Evolutionary conservation across 2,113 vertebrate genomes (phyloP).

Genomic region (Casuarius casuarius): DNA sequence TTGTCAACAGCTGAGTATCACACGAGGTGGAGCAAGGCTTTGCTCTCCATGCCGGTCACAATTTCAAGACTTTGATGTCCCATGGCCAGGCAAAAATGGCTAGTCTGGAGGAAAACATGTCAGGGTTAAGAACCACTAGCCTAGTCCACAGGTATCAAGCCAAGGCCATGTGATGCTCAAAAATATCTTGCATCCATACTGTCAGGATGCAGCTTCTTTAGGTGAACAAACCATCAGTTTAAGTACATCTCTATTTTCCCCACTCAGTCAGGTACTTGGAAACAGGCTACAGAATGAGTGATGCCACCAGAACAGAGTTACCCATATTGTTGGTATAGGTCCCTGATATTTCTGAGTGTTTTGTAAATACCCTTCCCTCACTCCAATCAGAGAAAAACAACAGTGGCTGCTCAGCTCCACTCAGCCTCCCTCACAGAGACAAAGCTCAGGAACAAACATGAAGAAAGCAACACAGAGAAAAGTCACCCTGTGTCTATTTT

Average conservation of each 20-base stretch:
- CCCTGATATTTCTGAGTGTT: background rate
- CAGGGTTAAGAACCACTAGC: background rate
- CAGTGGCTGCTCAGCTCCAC: background rate
- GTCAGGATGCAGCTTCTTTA: background rate
- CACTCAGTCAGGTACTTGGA: background rate
- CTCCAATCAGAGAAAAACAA: background rate
- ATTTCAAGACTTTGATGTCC: background rate
- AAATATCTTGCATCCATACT: background rate
- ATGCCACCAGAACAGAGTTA: background rate
- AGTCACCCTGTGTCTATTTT: background rate
- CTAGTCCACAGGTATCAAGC: background rate
- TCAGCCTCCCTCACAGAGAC: background rate
- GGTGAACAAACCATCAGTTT: background rate
- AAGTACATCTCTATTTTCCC: background rate
- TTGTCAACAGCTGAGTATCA: background rate
- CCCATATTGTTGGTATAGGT: background rate
- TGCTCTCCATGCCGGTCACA: background rate
- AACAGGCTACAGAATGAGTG: background rate
- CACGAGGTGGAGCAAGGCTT: background rate
- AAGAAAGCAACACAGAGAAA: background rate
- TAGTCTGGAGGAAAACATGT: background rate
- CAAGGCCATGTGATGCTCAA: background rate
- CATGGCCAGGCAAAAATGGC: background rate
- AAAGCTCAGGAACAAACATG: background rate
- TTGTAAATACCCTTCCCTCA: background rate